A percentile compares a stretch with the other conserved stretches of the same genome.
phyloP scores from a whole-genome alignment of 2,888 invertebrate species.

The Netelia melanura region DNA sequence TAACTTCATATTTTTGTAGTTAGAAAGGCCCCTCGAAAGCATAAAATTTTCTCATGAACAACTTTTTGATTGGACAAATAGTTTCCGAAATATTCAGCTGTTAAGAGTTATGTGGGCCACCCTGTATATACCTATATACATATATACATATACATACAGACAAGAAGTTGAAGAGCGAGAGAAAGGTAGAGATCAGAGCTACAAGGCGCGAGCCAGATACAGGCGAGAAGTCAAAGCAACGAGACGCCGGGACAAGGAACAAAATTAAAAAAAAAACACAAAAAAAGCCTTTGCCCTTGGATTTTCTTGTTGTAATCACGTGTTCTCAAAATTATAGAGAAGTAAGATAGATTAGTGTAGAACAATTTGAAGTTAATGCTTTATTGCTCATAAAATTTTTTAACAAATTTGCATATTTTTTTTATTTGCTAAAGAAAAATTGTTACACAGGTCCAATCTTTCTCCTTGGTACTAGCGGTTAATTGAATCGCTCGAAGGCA shows the following conservation, averaged over 20 bases:
- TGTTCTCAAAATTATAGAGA: too few relatives aligned
- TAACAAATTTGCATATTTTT: not conserved
- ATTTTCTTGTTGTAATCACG: not conserved
- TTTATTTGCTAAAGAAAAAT: not conserved
- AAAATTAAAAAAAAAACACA: not conserved
- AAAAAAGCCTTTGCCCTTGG: not conserved
- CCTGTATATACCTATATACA: not conserved
- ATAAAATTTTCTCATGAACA: too few relatives aligned
- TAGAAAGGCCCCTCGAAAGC: too few relatives aligned
- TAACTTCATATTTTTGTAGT: too few relatives aligned
- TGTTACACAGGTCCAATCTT: not conserved
- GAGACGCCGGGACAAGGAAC: conserved; percentile 6
- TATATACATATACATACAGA: conserved; percentile 22
- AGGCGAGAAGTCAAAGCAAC: conserved; percentile 32
- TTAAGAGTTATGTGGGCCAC: too few relatives aligned
- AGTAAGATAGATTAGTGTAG: too few relatives aligned
- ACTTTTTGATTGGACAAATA: too few relatives aligned
- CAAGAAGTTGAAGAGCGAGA: conserved; percentile 26
- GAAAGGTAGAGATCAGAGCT: not conserved
- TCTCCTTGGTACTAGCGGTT: conserved; percentile 29
- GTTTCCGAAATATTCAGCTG: too few relatives aligned
- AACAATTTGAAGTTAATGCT: not conserved
- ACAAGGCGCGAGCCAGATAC: conserved; percentile 33
- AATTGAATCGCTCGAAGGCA: conserved; percentile 11
- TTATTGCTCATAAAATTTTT: not conserved